Evolutionary conservation across 2,797 vertebrate species (phyloP).

Genomic region (Bradypodion pumilum): DNA sequence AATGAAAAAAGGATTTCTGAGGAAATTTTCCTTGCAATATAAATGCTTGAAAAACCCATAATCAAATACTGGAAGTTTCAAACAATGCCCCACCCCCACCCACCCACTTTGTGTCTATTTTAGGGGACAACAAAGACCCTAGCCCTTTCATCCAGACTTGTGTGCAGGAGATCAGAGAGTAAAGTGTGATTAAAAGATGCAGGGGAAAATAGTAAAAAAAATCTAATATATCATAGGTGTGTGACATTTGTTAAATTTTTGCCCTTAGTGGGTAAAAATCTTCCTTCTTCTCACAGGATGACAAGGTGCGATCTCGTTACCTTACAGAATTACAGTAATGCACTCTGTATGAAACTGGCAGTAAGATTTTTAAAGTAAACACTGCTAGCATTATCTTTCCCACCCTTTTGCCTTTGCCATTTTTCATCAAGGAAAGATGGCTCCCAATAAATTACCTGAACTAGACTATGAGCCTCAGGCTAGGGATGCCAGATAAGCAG

Average conservation of each 20-base stretch:
- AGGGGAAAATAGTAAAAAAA: background rate
- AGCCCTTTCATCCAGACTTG: background rate
- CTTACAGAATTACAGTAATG: too few species aligned
- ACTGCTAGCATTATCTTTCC: too few species aligned
- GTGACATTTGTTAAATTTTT: background rate
- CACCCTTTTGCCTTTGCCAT: too few species aligned
- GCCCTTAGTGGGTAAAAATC: too few species aligned
- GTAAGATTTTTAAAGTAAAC: too few species aligned
- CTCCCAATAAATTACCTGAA: too few species aligned
- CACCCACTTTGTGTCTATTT: background rate
- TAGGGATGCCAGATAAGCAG: too few species aligned
- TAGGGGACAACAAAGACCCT: background rate
- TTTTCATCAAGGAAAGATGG: too few species aligned
- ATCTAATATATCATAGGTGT: background rate
- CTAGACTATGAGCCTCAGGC: too few species aligned
- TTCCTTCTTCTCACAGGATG: background rate
- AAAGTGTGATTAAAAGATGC: background rate
- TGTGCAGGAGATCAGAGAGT: background rate
- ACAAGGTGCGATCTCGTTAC: too few species aligned
- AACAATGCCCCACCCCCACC: background rate
- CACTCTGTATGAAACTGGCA: too few species aligned
- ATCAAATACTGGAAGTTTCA: background rate
- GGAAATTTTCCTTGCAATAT: background rate
- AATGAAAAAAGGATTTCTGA: background rate
- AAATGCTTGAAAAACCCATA: background rate